A percentile compares a stretch with the other conserved stretches of the same genome.
Conservation (phyloP, 2,113 vertebrate species). For the Syngnathus scovelli region DNA sequence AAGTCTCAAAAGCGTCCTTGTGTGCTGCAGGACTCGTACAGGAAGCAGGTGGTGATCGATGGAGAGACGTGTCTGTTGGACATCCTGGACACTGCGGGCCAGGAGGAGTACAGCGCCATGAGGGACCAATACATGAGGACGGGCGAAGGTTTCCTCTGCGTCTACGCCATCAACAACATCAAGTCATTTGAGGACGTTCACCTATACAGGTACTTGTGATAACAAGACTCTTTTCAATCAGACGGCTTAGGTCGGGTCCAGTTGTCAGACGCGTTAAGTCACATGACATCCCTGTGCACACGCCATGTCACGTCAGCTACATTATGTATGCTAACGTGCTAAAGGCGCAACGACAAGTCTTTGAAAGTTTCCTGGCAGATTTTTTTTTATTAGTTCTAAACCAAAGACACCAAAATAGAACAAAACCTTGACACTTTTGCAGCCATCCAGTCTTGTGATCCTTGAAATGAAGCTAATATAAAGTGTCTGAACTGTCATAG, state of each 20-base stretch:
- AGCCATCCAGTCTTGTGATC: not conserved
- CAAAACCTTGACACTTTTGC: not conserved
- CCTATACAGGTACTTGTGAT: constrained; percentile 74
- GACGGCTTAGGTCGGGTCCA: no score
- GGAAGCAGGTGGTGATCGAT: constrained; percentile 76
- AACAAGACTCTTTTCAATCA: not conserved
- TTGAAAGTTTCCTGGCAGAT: not conserved
- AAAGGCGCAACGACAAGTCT: not conserved
- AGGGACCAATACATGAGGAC: constrained; percentile 84
- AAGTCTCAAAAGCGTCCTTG: not conserved
- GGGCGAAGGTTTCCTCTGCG: constrained; percentile 83
- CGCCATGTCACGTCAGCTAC: not conserved
- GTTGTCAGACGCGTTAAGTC: no score
- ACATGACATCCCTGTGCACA: not conserved
- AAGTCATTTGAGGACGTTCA: constrained; percentile 82
- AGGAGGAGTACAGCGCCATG: constrained; percentile 81
- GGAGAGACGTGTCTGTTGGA: constrained; percentile 75
- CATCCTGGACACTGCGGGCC: constrained; percentile 76
- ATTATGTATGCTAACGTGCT: not conserved
- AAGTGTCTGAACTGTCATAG: not conserved
- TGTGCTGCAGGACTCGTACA: constrained; percentile 68
- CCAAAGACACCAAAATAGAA: not conserved
- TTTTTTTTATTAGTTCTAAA: not conserved
- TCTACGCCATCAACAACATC: constrained; percentile 83
- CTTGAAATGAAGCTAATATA: not conserved